Base-by-base conservation (phyloP, 2,888 invertebrate genomes). In the Scotopteryx bipunctaria region DNA sequence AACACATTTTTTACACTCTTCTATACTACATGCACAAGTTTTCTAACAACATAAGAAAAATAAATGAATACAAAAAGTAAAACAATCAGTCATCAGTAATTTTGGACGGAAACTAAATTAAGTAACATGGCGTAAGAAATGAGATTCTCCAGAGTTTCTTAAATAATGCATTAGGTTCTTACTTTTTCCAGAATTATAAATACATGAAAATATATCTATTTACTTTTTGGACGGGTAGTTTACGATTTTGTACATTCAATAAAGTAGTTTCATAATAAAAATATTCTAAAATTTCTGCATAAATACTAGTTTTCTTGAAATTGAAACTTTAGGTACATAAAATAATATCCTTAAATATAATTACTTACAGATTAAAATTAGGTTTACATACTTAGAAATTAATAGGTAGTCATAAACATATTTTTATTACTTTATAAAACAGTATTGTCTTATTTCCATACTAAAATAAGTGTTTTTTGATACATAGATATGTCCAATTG, bases 41-140 rank as follows among this genome's bases (percentile, higher is more conserved):
- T 76, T 71, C 69, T 77, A 79, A 82, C 78, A 82, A 84, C 78
- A 72, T 77, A 76, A 66, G 58, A 74, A 74, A 76, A 75, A 76
- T 63, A 68, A 63, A 77, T 68, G 74, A 75, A 42, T 58, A 58
- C 48, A 62, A 78, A 81, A 79, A 69, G 63, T 68, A 71, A 70
- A 72, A 81, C 79, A 77, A 76, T 86, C 86, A 87, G 88, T 87
- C 86, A 84, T 84, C 85, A 76, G 78, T 83, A 80, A 86, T 73
- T 54, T 88, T 89, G 89, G 89, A 89, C 89, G 89, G 89, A 89
- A 81, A 86, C 82, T 87, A 88, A 76, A 76, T n/a, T 87, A 89
- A 86, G 88, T 88, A 86, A 82, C 78, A 61, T 72, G 74, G 75
- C 58, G 48, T 78, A 70, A 76, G 31, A 69, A 63, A 71, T 70